Conservation (phyloP, 2,888 invertebrate species). For the Agrypnus murinus region DNA sequence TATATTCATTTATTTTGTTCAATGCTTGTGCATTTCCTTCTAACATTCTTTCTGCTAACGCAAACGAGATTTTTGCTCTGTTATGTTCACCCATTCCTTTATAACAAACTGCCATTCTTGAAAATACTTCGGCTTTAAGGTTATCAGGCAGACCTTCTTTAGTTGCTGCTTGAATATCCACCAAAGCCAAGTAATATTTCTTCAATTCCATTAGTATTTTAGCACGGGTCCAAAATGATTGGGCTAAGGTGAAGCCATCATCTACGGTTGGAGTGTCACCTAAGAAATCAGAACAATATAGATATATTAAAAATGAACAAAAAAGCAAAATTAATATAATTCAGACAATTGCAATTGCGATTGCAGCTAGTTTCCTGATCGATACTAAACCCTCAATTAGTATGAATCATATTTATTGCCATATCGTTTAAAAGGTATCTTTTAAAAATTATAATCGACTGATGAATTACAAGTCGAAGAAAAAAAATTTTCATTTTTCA, state of each 20-base stretch:
- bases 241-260: constrained; percentile 77
- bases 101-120: constrained; percentile 82
- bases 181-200: constrained; percentile 76
- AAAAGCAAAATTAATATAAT: not conserved
- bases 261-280: constrained; percentile 71
- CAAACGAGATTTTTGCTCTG: constrained; percentile 79
- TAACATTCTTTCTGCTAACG: constrained; percentile 77
- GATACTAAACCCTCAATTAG: no score
- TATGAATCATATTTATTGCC: no score
- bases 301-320: not conserved
- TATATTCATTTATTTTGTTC: constrained; percentile 70
- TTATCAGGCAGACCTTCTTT: constrained; percentile 78
- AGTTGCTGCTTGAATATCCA: constrained; percentile 80
- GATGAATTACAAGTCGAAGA: no score
- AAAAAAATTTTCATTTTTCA: no score
- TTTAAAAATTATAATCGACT: no score
- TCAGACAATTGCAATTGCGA: not conserved
- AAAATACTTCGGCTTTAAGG: constrained; percentile 79
- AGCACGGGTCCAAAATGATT: constrained; percentile 81
- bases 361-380: not conserved
- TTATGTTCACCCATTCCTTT: constrained; percentile 76
- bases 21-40: constrained; percentile 71
- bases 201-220: constrained; percentile 76
- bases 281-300: constrained; percentile 41
- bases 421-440: no score